These are phyloP conservation scores for Drosophila nebulosa DNA, from an alignment of 1,140 invertebrate species.

Conservation along the genomic window DNA sequence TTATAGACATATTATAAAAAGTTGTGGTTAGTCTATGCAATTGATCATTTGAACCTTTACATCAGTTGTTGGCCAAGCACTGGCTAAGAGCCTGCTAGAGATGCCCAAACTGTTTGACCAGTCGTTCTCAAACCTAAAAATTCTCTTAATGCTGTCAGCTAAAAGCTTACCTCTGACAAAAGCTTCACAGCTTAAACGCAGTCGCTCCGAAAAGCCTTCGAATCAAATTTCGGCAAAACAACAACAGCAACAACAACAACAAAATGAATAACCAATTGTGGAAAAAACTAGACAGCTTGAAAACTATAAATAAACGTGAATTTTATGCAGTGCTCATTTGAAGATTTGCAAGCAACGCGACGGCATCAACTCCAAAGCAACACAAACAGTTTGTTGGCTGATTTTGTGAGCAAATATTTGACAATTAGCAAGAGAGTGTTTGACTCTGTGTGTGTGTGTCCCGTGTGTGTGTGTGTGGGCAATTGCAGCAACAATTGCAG, in stretches of 20 bases:
- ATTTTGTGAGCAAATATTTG: slow-evolving; percentile 50
- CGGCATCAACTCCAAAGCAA: slow-evolving; percentile 15
- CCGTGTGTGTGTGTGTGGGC: slow-evolving; percentile 20
- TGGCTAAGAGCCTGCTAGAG: background rate
- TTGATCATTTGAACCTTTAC: no score
- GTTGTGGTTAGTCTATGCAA: no score
- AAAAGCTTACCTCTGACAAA: background rate
- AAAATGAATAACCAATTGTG: slow-evolving; percentile 26
- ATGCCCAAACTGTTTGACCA: background rate
- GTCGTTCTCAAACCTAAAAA: slow-evolving; percentile 39
- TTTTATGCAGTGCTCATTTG: slow-evolving; percentile 72
- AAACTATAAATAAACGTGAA: slow-evolving; percentile 80
- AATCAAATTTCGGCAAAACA: slow-evolving; percentile 30
- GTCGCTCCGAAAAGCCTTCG: slow-evolving; percentile 56
- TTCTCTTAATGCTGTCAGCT: slow-evolving; percentile 39
- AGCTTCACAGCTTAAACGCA: background rate
- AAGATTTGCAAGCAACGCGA: slow-evolving; percentile 75
- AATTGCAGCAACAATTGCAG: slow-evolving; percentile 78
- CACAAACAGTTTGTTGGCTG: slow-evolving; percentile 29
- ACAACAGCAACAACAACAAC: slow-evolving; percentile 13
- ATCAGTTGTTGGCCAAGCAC: no score
- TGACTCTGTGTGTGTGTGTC: slow-evolving; percentile 24
- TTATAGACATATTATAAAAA: no score
- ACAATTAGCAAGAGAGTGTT: slow-evolving; percentile 21
- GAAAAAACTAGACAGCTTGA: slow-evolving; percentile 38